Evolutionary conservation across 2,888 invertebrate genomes (phyloP), one percentile per base, ranked within the genome.

Genomic region (Temnothorax rugatulus): DNA sequence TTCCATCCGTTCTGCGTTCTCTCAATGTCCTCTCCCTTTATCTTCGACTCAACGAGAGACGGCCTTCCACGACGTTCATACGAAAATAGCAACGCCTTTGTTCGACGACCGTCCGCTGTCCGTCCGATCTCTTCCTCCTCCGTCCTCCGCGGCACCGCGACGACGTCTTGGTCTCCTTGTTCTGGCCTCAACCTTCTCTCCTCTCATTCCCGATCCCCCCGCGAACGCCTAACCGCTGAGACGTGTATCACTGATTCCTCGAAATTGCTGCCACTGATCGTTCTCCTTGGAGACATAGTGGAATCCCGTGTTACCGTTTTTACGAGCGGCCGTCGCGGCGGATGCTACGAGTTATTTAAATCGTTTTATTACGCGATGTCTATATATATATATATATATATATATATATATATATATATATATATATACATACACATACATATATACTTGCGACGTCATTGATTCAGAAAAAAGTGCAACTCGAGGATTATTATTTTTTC

Each of bases 1-100:
- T 71, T 63, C 64, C 52, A 34, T 38, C 21, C 59, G 52, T 15
- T 64, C 41, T 50, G 54, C 57, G 68, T 41, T 47, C 34, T 76
- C 74, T 69, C 47, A 21, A 13, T 41, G 5, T 47, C 63, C 44
- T 18, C 41, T 66, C 21, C 54, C 15, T 29, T 81, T 61, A 44
- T 47, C 21, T 41, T 52, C 25, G 21, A 71, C 71, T 59, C 61
- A 81, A 83, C 81, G 76, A 82, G 81, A 77, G 84, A 66, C 81
- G 83, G 71, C 83, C 90, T 88, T 90, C 84, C 85, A 69, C 88
- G 82, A 13, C 57, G 66, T 71, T 71, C 74, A 88, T 85, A 87
- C 88, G 83, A 90, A 89, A 90, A 90, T 90, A 90, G 88, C 86
- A 74, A 61, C 79, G 82, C 82, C 87, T 89, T 90, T 90, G 90